Percentiles rank a stretch among this genome's conserved stretches.
Evolutionary conservation across 2,113 vertebrate species (phyloP).

Genomic region (Oophaga pumilio): DNA sequence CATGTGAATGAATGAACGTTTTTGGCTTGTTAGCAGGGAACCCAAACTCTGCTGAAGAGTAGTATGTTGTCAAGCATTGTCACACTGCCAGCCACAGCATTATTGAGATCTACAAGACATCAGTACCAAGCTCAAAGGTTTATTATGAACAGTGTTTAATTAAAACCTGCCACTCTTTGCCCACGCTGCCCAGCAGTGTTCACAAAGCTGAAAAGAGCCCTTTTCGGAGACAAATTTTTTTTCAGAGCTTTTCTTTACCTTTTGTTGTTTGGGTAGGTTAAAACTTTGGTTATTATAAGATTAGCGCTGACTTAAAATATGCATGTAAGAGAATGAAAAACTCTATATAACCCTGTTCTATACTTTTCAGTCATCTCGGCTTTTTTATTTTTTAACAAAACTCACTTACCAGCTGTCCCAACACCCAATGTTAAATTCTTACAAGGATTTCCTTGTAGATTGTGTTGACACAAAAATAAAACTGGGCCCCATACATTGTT

Average conservation of each 20-base stretch:
- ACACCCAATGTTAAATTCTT: background rate
- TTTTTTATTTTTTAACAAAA: background rate
- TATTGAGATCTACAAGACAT: conserved; percentile 63
- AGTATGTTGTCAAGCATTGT: conserved; percentile 38
- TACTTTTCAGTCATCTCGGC: background rate
- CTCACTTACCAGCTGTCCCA: background rate
- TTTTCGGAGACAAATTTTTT: conserved; percentile 19
- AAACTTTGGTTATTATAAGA: background rate
- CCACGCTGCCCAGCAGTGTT: conserved; percentile 30
- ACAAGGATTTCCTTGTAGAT: background rate
- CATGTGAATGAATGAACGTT: conserved; percentile 61
- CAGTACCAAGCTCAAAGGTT: conserved; percentile 57
- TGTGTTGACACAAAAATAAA: background rate
- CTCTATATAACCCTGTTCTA: background rate
- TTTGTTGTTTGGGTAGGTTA: background rate
- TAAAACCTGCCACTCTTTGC: conserved; percentile 61
- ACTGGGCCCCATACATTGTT: background rate
- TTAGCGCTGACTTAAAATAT: background rate
- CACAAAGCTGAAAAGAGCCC: conserved; percentile 51
- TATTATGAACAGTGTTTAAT: conserved; percentile 66
- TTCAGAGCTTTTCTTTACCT: conserved; percentile 4
- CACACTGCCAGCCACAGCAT: conserved; percentile 47
- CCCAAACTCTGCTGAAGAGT: conserved; percentile 62
- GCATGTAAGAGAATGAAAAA: background rate
- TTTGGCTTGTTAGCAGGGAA: conserved; percentile 64